Evolutionary conservation across 1,140 invertebrate genomes (phyloP).

Genomic region (Anastrepha ludens): DNA sequence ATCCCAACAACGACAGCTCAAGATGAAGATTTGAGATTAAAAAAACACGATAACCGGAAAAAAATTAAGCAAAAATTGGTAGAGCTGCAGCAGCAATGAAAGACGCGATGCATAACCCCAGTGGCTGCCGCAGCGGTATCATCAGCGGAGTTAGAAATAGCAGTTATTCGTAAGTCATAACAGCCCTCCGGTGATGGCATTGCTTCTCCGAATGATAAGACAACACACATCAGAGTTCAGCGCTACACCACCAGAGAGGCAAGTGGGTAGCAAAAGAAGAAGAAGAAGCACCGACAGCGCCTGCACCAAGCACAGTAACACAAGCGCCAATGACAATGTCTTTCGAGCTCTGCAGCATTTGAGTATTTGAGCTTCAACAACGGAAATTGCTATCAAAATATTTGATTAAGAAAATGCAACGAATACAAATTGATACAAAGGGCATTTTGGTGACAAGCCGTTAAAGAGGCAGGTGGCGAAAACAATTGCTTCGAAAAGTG

Average conservation of each 20-base stretch:
- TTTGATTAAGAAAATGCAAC: slow-evolving; percentile 52
- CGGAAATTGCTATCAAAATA: slow-evolving; percentile 49
- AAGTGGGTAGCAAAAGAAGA: not conserved
- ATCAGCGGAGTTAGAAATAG: not conserved
- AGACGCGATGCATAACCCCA: not conserved
- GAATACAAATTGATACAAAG: slow-evolving; percentile 42
- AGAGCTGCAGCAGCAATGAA: not conserved
- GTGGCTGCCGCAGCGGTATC: not conserved
- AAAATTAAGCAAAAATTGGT: not conserved
- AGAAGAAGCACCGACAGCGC: not conserved
- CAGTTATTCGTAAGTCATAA: not conserved
- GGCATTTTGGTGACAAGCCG: not conserved
- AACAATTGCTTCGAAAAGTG: slow-evolving; percentile 23
- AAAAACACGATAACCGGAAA: not conserved
- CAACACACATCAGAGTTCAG: not conserved
- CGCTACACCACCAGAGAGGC: not conserved
- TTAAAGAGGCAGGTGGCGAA: not conserved
- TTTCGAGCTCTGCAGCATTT: not conserved
- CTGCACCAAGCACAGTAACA: not conserved
- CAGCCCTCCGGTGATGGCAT: slow-evolving; percentile 21
- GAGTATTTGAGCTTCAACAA: not conserved
- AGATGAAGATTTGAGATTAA: not conserved
- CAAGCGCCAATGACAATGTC: not conserved
- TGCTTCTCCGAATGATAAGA: slow-evolving; percentile 19
- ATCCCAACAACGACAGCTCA: not conserved